Conservation (phyloP, 2,113 vertebrate genomes). For the Megaleporinus macrocephalus region DNA sequence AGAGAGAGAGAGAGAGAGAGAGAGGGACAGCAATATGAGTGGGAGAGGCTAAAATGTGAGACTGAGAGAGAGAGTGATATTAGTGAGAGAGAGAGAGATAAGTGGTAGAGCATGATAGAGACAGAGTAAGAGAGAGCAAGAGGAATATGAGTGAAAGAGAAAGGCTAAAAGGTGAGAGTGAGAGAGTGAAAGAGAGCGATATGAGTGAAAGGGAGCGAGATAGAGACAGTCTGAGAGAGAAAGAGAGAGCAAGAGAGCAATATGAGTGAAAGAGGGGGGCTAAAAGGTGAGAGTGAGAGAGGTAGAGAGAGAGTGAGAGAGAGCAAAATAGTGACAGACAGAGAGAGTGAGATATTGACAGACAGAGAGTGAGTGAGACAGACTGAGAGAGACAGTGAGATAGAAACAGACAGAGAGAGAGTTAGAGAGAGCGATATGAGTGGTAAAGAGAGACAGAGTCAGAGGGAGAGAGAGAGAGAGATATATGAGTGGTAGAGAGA, state of each 20-base stretch:
- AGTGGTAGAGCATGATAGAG: too few relatives aligned
- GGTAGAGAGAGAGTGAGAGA: constrained; percentile 26
- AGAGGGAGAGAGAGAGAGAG: constrained; percentile 14
- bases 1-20: too few relatives aligned
- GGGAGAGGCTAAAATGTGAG: too few relatives aligned
- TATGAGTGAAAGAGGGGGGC: constrained; percentile 30
- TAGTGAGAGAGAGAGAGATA: too few relatives aligned
- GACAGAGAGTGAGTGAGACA: too few relatives aligned
- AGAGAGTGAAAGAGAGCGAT: constrained; percentile 20
- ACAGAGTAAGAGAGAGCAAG: too few relatives aligned
- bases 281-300: not conserved
- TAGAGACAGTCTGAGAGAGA: not conserved
- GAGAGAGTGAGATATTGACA: constrained; percentile 12
- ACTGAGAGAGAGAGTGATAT: too few relatives aligned
- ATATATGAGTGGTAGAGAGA: not conserved
- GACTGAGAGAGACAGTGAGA: too few relatives aligned
- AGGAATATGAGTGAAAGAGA: too few relatives aligned
- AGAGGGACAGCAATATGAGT: too few relatives aligned
- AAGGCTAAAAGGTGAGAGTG: too few relatives aligned
- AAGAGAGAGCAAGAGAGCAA: not conserved
- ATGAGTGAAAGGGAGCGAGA: not conserved
- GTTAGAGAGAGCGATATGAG: constrained; percentile 33
- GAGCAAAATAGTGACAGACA: not conserved
- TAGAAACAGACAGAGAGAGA: not conserved
- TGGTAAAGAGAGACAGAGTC: not conserved